Evolutionary conservation across 1,140 invertebrate species (phyloP).

Genomic region (Drosophila yakuba): DNA sequence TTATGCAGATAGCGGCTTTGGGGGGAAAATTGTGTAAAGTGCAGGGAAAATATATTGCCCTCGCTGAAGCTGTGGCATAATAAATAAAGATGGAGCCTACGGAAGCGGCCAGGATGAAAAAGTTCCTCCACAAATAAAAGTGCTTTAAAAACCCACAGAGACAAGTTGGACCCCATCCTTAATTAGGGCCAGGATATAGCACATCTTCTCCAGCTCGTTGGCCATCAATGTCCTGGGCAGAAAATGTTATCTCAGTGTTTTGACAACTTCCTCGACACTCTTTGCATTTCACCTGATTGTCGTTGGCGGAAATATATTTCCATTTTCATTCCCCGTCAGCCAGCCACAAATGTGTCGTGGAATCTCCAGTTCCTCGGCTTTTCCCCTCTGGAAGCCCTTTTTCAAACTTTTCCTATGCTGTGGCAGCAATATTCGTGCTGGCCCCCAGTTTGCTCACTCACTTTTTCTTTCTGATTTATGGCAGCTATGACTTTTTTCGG

Average conservation of each 20-base stretch:
- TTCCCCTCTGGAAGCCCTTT: conserved; percentile 43
- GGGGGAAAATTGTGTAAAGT: conserved; percentile 37
- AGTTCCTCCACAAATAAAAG: conserved; percentile 24
- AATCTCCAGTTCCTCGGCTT: conserved; percentile 9
- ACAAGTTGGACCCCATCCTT: conserved; percentile 35
- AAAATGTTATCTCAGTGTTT: conserved; percentile 53
- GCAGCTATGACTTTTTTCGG: conserved; percentile 32
- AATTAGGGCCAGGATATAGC: conserved; percentile 34
- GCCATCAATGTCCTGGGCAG: conserved; percentile 11
- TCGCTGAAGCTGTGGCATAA: conserved; percentile 25
- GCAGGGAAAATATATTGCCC: conserved; percentile 34
- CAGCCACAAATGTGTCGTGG: conserved; percentile 24
- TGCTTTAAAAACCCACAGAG: conserved; percentile 19
- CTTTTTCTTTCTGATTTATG: conserved; percentile 45
- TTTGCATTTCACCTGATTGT: conserved; percentile 58
- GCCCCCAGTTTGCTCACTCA: conserved; percentile 9
- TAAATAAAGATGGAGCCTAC: conserved; percentile 31
- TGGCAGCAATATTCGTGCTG: conserved; percentile 14
- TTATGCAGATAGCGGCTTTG: conserved; percentile 28
- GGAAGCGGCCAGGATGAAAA: not conserved
- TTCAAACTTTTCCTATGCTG: conserved; percentile 30
- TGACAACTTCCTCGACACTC: conserved; percentile 59
- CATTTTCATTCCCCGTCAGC: conserved; percentile 8
- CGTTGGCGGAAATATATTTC: conserved; percentile 52
- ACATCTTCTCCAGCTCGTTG: conserved; percentile 6